Evolutionary conservation across 2,797 vertebrate species (phyloP).

Genomic region (Pangasius sanitwongsei): DNA sequence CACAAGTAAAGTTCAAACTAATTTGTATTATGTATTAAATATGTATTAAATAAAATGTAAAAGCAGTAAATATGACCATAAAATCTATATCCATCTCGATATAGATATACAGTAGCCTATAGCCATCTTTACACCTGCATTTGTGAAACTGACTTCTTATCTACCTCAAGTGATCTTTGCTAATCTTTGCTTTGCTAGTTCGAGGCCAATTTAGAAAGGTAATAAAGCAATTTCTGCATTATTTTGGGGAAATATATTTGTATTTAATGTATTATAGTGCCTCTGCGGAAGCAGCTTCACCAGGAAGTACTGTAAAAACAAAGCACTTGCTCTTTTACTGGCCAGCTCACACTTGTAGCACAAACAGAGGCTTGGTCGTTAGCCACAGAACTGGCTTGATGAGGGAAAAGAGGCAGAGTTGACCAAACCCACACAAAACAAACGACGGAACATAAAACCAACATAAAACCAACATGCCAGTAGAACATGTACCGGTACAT

Average conservation of each 20-base stretch:
- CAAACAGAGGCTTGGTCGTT: background rate
- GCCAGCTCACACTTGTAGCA: background rate
- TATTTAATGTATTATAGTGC: background rate
- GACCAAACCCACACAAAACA: background rate
- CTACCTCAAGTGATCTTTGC: background rate
- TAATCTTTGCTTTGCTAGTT: slow-evolving; percentile 1
- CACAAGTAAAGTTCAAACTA: background rate
- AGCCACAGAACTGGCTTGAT: background rate
- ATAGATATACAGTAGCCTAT: background rate
- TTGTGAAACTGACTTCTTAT: background rate
- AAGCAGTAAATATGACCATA: background rate
- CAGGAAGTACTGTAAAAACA: background rate
- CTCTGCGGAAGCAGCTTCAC: background rate
- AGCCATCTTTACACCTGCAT: background rate
- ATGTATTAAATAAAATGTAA: background rate
- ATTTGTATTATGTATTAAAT: background rate
- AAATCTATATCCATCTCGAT: background rate
- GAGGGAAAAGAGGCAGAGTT: background rate
- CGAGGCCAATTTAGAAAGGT: background rate
- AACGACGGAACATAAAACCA: background rate
- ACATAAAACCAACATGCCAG: background rate
- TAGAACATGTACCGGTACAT: background rate
- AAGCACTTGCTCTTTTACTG: background rate
- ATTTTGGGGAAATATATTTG: background rate
- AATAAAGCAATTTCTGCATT: background rate